Evolutionary conservation across 1,140 invertebrate genomes (phyloP).

Genomic region (Papilio glaucus): DNA sequence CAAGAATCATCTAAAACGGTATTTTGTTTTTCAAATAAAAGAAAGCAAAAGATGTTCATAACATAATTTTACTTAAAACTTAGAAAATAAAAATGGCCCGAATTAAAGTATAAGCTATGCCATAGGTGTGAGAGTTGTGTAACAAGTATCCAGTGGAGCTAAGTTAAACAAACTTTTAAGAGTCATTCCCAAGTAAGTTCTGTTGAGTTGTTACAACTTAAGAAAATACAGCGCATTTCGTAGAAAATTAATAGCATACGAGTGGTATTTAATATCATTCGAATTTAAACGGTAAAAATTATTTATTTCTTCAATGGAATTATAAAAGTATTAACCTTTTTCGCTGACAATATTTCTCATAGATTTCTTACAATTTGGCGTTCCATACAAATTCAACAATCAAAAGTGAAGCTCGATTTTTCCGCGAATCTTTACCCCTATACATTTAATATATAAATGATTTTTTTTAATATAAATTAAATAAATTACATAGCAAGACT

Average conservation of each 20-base stretch:
- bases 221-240: neutral
- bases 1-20: too few relatives aligned
- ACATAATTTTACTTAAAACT: neutral
- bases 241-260: constrained; percentile 1
- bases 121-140: neutral
- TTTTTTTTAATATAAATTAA: too few relatives aligned
- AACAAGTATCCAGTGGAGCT: neutral
- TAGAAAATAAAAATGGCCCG: neutral
- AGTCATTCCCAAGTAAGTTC: constrained; percentile 4
- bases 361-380: too few relatives aligned
- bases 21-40: too few relatives aligned
- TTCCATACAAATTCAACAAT: too few relatives aligned
- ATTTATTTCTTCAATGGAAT: neutral
- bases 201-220: constrained; percentile 5
- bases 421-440: too few relatives aligned
- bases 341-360: too few relatives aligned
- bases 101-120: neutral
- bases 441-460: too few relatives aligned
- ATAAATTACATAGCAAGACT: too few relatives aligned
- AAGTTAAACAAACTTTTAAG: neutral
- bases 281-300: neutral
- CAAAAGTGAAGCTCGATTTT: too few relatives aligned
- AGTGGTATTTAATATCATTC: neutral
- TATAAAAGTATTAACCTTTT: too few relatives aligned
- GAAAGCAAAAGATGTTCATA: too few relatives aligned